Base-by-base conservation (phyloP, 1,140 invertebrate genomes). In the Belonocnema kinseyi region DNA sequence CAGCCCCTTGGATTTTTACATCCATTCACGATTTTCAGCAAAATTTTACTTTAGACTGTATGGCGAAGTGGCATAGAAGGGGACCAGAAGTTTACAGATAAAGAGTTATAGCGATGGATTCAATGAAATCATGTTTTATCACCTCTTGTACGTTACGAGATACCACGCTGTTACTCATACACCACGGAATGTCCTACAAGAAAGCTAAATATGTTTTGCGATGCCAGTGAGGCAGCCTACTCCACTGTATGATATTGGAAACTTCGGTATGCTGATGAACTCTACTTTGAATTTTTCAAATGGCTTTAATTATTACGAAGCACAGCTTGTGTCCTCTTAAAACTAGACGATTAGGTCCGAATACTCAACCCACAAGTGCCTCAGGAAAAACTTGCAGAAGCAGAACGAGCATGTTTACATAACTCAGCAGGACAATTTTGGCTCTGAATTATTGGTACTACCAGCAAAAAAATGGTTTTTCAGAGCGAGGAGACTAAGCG, bases 191-290 rank as follows among this genome's bases (percentile, higher is more conserved):
- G 6, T 13, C 13, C 4, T 14, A n/a, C 40, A 13, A 53, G n/a
- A 16, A 56, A 88, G 53, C 51, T 90, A 17, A 87, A 90, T 76
- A 73, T 84, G 0, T 90, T 90, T 74, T 89, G 77, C 50, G 87
- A 88, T n/a, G 87, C 87, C 0, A 88, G 86, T 50, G 79, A 87
- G 54, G 56, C 84, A 33, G 86, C 87, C 0, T 88, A 84, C 75
- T 80, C 83, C 0, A 74, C 83, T 0, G 85, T 79, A 3, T 78
- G 77, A 12, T 91, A 87, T 71, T 83, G 85, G 80, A 53, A 85
- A n/a, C 12, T 81, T 75, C 51, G 12, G 16, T 52, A 7, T 52
- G 21, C 13, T 0, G 58, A 80, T 56, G 73, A 51, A n/a, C 71
- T 11, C 8, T 82, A 6, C 85, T 26, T 3, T 3, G 3, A 3